phyloP scores from a whole-genome alignment of 30 jellyfish, hydroid and myxozoan genomes.

The Mastigias papua region DNA sequence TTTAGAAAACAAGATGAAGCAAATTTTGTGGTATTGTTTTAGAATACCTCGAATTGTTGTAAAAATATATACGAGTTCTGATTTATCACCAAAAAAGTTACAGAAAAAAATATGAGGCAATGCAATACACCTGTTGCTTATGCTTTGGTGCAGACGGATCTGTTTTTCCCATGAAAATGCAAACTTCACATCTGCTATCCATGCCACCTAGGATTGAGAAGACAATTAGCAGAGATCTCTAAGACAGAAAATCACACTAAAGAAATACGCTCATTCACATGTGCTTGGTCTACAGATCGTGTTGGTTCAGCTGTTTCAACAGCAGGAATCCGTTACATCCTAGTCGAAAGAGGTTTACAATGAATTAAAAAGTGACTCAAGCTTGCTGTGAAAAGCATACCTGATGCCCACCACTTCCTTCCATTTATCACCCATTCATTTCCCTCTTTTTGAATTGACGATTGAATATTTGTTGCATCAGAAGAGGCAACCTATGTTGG shows the following conservation, averaged over 20 bases:
- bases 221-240: background rate
- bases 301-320: background rate
- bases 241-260: too few relatives aligned
- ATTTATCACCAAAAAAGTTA: background rate
- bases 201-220: conserved; percentile 79
- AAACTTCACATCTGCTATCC: conserved; percentile 88
- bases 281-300: background rate
- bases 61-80: too few relatives aligned
- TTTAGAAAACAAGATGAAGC: too few relatives aligned
- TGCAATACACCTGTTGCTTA: conserved; percentile 78
- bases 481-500: conserved; percentile 89
- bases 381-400: conserved; percentile 24
- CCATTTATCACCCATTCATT: conserved; percentile 92
- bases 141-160: conserved; percentile 87
- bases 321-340: too few relatives aligned
- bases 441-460: conserved; percentile 84
- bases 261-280: too few relatives aligned
- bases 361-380: too few relatives aligned
- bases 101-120: background rate
- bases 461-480: conserved; percentile 94
- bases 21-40: too few relatives aligned
- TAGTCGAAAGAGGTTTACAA: too few relatives aligned
- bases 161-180: conserved; percentile 97
- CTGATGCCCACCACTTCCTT: conserved; percentile 97
- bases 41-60: too few relatives aligned